phyloP scores from a whole-genome alignment of 2,888 invertebrate genomes.

The Hyposoter dolosus region DNA sequence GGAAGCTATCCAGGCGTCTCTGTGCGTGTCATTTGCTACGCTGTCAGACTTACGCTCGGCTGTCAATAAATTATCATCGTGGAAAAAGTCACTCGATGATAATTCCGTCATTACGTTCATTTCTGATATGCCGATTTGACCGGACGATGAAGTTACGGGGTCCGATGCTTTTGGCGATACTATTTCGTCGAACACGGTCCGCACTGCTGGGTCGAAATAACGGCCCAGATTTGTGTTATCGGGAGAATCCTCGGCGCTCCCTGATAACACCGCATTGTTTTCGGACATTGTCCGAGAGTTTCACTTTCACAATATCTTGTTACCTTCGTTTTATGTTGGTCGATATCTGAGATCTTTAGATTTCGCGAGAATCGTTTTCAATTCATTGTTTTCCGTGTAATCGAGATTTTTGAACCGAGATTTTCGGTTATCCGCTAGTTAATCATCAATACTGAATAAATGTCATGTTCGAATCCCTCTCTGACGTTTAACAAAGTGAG shows the following conservation, averaged over 20 bases:
- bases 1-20: conserved; percentile 94
- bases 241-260: conserved; percentile 16
- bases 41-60: conserved; percentile 69
- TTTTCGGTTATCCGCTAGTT: background rate
- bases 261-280: conserved; percentile 24
- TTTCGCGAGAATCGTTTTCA: background rate
- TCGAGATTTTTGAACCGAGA: background rate
- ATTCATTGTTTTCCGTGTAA: background rate
- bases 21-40: conserved; percentile 76
- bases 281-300: conserved; percentile 41
- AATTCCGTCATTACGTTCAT: conserved; percentile 63
- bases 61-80: conserved; percentile 60
- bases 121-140: conserved; percentile 55
- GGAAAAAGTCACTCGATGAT: conserved; percentile 69
- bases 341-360: background rate
- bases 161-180: conserved; percentile 75
- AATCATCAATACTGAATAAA: background rate
- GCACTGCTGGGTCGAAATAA: conserved; percentile 80
- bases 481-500: conserved; percentile 16
- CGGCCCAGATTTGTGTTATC: conserved; percentile 73
- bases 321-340: background rate
- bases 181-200: conserved; percentile 82
- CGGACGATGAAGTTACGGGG: conserved; percentile 63
- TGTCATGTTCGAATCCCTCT: background rate
- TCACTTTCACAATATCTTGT: background rate